Evolutionary conservation across 2,113 vertebrate genomes (phyloP).

Genomic region (Bubalus kerabau): DNA sequence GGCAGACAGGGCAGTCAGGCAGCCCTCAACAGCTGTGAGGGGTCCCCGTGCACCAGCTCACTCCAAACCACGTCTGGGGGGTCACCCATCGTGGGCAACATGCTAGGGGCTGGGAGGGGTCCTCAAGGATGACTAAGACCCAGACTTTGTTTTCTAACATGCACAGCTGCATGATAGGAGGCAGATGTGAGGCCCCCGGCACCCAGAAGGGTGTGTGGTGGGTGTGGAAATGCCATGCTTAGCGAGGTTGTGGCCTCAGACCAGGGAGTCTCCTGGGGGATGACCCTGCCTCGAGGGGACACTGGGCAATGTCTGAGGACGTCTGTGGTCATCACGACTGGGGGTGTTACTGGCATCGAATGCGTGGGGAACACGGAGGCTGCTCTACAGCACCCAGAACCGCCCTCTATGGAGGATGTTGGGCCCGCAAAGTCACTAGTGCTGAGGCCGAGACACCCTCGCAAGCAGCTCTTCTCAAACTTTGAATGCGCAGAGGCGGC

Average conservation of each 20-base stretch:
- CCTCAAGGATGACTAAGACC: background rate
- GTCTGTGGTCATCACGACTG: background rate
- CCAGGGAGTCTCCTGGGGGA: background rate
- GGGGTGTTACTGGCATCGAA: background rate
- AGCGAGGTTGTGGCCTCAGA: background rate
- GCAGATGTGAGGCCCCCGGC: background rate
- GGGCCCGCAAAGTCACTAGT: background rate
- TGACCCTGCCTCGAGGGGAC: background rate
- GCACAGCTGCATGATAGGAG: background rate
- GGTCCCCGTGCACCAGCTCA: fast-evolving
- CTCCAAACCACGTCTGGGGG: background rate
- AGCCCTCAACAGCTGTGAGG: background rate
- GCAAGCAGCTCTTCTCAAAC: background rate
- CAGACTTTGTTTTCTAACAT: background rate
- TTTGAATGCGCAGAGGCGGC: fast-evolving
- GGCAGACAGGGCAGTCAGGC: background rate
- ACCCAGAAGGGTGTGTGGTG: background rate
- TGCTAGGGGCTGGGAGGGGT: background rate
- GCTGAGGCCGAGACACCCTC: background rate
- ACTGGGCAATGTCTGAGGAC: background rate
- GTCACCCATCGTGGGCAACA: background rate
- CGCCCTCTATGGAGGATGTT: background rate
- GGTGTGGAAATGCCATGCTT: background rate
- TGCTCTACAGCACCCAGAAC: background rate
- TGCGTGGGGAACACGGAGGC: background rate